Base-by-base conservation (phyloP, 2,888 invertebrate species). In the Anodontia alba region DNA sequence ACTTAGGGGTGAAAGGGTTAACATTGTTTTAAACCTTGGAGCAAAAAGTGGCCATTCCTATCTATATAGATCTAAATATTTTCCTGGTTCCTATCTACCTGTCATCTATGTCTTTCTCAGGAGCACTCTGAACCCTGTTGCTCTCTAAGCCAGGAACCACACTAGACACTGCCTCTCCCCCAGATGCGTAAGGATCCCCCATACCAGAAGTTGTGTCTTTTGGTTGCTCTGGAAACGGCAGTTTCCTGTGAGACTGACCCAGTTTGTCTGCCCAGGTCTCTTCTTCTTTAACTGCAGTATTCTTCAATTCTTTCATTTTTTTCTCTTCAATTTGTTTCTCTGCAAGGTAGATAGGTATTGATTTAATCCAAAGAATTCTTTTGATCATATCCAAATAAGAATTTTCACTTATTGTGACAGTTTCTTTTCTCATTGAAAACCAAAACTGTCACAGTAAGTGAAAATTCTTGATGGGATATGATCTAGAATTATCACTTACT, bases 251-350 rank as follows among this genome's bases (percentile, higher is more conserved):
- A 15, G 84, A 78, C 29, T 78, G 77, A 29, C 84, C 86, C 31
- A 90, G 87, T 54, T 88, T 90, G 66, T 91, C 90, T 33, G 91
- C 92, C 92, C 92, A 92, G 0, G 90, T 90, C 49, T 89, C 87
- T 31, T 88, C 84, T 17, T 84, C 73, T 23, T 80, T 73, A 20
- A 76, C 71, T 23, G 76, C 81, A 42, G 73, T 83, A 51, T 89
- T 88, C 68, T 80, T 82, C 66, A 84, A 71, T 70, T 92, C 91
- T 74, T 86, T 87, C 38, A 88, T 69, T 54, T 93, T 89, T 78
- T 94, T 93, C 76, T 94, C 94, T 87, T 94, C 94, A 76, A 93
- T 90, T 87, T 95, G 94, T 72, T 86, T 88, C 57, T 91, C 91
- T 92, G 76, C 33, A 49, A 69, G n/a, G n/a, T n/a, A n/a, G n/a